These are phyloP conservation scores for Monochamus saltuarius DNA, from an alignment of 1,140 invertebrate species.

Conservation along the genomic window DNA sequence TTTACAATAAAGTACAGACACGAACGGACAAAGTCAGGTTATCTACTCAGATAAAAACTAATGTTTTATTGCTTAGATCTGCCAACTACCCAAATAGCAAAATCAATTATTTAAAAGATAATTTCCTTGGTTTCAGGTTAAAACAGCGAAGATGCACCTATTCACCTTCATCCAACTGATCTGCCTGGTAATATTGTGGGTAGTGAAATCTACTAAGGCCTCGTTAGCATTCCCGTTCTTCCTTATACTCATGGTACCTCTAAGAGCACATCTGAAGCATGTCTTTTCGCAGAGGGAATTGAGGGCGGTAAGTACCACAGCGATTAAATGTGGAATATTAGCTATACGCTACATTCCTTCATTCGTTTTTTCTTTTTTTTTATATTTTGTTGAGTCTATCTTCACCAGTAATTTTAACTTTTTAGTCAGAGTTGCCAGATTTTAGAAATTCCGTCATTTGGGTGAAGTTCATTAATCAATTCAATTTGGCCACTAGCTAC, in stretches of 20 bases:
- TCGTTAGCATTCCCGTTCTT: conserved; percentile 92
- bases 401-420: too few species aligned
- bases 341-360: neutral
- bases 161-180: conserved; percentile 84
- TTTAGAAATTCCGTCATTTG: too few species aligned
- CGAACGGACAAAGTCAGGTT: too few species aligned
- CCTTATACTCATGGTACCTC: conserved; percentile 85
- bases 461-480: too few species aligned
- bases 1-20: too few species aligned
- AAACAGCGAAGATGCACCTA: conserved; percentile 88
- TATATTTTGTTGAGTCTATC: too few species aligned
- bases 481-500: too few species aligned
- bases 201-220: conserved; percentile 83
- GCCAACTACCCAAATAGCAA: neutral
- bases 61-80: neutral
- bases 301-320: conserved; percentile 71
- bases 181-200: conserved; percentile 77
- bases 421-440: too few species aligned
- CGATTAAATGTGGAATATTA: too few species aligned
- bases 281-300: conserved; percentile 81
- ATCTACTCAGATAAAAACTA: too few species aligned
- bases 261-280: conserved; percentile 70
- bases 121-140: conserved; percentile 63
- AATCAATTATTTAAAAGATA: too few species aligned
- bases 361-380: too few species aligned